A percentile compares a stretch with the other conserved stretches of the same genome.
Conservation (phyloP, 2,888 invertebrate genomes). For the Drosophila colorata region DNA sequence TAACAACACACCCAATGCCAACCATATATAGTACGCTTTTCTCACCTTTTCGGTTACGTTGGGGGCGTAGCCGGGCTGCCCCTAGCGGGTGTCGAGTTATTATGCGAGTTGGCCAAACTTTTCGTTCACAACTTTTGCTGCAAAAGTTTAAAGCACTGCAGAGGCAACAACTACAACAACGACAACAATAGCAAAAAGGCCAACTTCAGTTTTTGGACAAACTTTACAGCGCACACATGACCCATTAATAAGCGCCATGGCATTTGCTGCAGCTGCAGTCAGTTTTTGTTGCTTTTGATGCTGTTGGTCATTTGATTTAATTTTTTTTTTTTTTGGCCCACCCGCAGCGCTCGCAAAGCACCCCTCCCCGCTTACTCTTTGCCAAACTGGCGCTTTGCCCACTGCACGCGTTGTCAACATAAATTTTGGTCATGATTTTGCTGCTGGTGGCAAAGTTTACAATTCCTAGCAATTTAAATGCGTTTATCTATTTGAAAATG, state of each 20-base stretch:
- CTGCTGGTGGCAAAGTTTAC: slow-evolving; percentile 61
- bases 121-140: slow-evolving; percentile 34
- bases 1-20: slow-evolving; percentile 7
- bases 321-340: slow-evolving; percentile 12
- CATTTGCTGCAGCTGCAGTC: slow-evolving; percentile 33
- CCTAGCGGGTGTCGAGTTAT: slow-evolving; percentile 12
- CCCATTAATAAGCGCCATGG: slow-evolving; percentile 71
- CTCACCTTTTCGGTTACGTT: slow-evolving; percentile 12
- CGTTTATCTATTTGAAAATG: slow-evolving; percentile 64
- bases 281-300: slow-evolving; percentile 28
- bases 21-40: not conserved
- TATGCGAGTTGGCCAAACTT: slow-evolving; percentile 33
- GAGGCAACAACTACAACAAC: not conserved
- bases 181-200: slow-evolving; percentile 4
- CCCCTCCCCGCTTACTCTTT: not conserved
- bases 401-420: slow-evolving; percentile 70
- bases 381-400: slow-evolving; percentile 48
- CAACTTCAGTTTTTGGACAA: slow-evolving; percentile 40
- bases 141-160: slow-evolving; percentile 47
- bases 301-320: slow-evolving; percentile 55
- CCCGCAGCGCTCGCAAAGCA: slow-evolving; percentile 17
- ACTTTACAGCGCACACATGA: slow-evolving; percentile 67
- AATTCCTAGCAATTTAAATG: slow-evolving; percentile 67
- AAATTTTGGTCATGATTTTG: slow-evolving; percentile 61
- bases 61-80: not conserved